Evolutionary conservation across 1,140 invertebrate species (phyloP), one percentile per base, ranked within the genome.

Genomic region (Scylla paramamosain): DNA sequence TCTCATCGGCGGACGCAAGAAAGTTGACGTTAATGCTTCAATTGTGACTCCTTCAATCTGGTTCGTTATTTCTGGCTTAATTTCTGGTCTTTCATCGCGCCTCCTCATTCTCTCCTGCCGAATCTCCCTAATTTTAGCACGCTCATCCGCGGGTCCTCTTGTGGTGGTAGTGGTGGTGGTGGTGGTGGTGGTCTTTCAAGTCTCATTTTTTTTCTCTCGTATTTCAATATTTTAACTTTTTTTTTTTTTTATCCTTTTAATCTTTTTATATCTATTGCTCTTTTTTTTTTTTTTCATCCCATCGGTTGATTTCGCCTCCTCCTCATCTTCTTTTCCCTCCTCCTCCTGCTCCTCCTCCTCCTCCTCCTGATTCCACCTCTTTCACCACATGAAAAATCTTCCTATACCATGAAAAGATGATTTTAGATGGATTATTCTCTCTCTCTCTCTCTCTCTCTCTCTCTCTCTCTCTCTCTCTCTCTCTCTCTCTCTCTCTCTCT

Each of bases 401-500:
- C 52, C 52, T 59, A 16, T 59, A 59, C 52, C 52, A 12, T 59
- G 52, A 77, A 77, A 77, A 77, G 67, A 77, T 77, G 67, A 20
- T 77, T 20, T 77, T 77, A 77, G 67, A 77, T 77, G 67, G 67
- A 77, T 77, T n/a, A n/a, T 77, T 77, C 25, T 77, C 25, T n/a
- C 67, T 77, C 67, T 77, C 67, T 67, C 59, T 67, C 59, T 67
- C 59, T 67, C 59, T 67, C 59, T 67, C 59, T 67, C 59, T 67
- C 59, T 67, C 59, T 67, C 59, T 67, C 59, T 67, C 59, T 67
- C 59, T 77, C 67, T 77, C 67, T 77, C 67, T 77, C 67, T 77
- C 67, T 77, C 67, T 77, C 67, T 77, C 67, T 77, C 67, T 77
- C 67, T 77, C 67, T 77, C 67, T 77, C 67, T 77, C 67, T 77